phyloP scores from a whole-genome alignment of 1,140 invertebrate species.

The Plutomurus gul region DNA sequence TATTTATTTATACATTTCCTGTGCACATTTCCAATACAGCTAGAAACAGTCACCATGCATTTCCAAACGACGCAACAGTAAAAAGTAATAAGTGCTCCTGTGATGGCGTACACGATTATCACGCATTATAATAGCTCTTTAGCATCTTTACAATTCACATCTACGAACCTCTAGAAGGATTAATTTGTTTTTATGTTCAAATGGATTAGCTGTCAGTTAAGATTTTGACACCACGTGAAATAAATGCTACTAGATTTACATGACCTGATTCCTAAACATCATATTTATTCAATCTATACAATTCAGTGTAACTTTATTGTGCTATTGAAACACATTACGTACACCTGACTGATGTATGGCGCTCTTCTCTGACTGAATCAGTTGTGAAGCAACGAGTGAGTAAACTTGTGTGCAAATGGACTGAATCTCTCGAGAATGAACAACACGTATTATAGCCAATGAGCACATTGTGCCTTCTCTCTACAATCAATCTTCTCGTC shows the following conservation, averaged over 20 bases:
- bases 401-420: not conserved
- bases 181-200: constrained; percentile 47
- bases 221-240: constrained; percentile 47
- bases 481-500: constrained; percentile 23
- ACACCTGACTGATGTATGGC: too few relatives aligned
- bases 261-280: constrained; percentile 43
- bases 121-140: not conserved
- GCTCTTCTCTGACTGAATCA: too few relatives aligned
- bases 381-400: too few relatives aligned
- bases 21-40: too few relatives aligned
- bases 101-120: not conserved
- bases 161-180: constrained; percentile 6
- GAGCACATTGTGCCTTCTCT: constrained; percentile 12
- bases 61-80: too few relatives aligned
- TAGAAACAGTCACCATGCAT: too few relatives aligned
- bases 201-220: constrained; percentile 52
- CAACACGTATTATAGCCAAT: constrained; percentile 9
- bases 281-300: too few relatives aligned
- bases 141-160: not conserved
- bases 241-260: constrained; percentile 43
- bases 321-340: too few relatives aligned
- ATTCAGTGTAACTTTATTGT: too few relatives aligned
- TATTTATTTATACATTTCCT: too few relatives aligned
- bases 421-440: not conserved
- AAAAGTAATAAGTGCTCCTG: too few relatives aligned